phyloP scores from a whole-genome alignment of 1,140 invertebrate species.

The Heliconius hermathena region DNA sequence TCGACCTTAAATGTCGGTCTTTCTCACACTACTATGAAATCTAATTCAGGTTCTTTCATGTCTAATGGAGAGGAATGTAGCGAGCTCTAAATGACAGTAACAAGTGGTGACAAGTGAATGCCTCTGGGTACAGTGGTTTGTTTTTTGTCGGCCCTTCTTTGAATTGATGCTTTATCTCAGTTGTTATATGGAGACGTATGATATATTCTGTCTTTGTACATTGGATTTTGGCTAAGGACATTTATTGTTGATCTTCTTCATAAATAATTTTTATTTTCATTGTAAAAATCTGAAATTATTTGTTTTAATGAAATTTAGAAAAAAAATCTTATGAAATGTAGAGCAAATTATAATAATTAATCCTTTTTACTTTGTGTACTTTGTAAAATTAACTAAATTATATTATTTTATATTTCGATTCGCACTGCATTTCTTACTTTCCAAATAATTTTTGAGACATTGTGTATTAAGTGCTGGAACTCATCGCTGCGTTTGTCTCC shows the following conservation, averaged over 20 bases:
- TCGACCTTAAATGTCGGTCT: not conserved
- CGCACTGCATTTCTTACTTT: too few species aligned
- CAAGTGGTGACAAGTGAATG: slow-evolving; percentile 30
- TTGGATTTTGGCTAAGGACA: not conserved
- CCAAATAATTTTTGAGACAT: too few species aligned
- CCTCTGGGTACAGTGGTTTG: slow-evolving; percentile 20
- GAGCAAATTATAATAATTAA: not conserved
- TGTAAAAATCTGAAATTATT: too few species aligned
- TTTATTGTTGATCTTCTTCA: not conserved
- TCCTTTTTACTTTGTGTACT: too few species aligned
- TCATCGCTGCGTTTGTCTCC: too few species aligned
- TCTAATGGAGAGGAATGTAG: slow-evolving; percentile 32
- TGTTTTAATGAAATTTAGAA: too few species aligned
- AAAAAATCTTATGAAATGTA: not conserved
- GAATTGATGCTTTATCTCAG: slow-evolving; percentile 16
- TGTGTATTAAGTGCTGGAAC: too few species aligned
- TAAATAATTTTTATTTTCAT: not conserved
- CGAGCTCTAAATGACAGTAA: slow-evolving; percentile 27
- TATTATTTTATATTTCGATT: too few species aligned
- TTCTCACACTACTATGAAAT: slow-evolving; percentile 9
- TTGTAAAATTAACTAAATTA: too few species aligned
- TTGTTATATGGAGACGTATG: not conserved
- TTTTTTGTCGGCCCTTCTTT: slow-evolving; percentile 15
- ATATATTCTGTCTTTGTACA: not conserved
- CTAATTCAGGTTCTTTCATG: slow-evolving; percentile 17